Evolutionary conservation across 2,888 invertebrate species (phyloP).

Genomic region (Cosmia pyralina): DNA sequence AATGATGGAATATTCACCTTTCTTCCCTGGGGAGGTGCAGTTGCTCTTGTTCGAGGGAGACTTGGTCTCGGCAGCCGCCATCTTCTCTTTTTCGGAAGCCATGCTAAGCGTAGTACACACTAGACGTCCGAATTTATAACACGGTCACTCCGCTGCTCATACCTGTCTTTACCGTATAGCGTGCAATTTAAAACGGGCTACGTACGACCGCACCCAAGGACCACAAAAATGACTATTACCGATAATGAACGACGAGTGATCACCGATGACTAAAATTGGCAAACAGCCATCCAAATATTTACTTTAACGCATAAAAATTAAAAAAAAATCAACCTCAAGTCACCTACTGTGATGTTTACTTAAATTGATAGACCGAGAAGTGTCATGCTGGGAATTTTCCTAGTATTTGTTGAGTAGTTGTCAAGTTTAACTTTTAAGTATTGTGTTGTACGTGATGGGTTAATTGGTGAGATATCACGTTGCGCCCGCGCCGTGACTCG

Average conservation of each 20-base stretch:
- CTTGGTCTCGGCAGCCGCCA: constrained; percentile 86
- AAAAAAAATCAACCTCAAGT: constrained; percentile 68
- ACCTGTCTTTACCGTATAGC: constrained; percentile 73
- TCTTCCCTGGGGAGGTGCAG: constrained; percentile 88
- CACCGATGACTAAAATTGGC: constrained; percentile 81
- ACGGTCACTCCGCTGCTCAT: constrained; percentile 80
- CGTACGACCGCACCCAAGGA: constrained; percentile 78
- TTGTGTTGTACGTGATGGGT: constrained; percentile 74
- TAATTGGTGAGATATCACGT: constrained; percentile 75
- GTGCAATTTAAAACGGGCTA: constrained; percentile 55
- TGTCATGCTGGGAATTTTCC: constrained; percentile 63
- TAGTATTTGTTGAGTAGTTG: constrained; percentile 66
- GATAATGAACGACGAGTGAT: constrained; percentile 84
- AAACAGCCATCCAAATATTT: constrained; percentile 82
- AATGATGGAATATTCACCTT: constrained; percentile 79
- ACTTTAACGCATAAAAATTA: constrained; percentile 78
- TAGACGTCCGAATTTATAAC: constrained; percentile 76
- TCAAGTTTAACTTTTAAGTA: constrained; percentile 73
- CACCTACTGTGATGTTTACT: constrained; percentile 70
- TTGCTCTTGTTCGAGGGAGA: constrained; percentile 87
- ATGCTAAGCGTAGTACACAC: constrained; percentile 77
- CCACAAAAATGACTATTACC: constrained; percentile 73
- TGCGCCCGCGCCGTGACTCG: constrained; percentile 71
- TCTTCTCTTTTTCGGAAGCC: constrained; percentile 88
- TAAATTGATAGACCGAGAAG: constrained; percentile 63